These are phyloP conservation scores for Rhizoglyphus robini DNA, from an alignment of 1,140 invertebrate genomes.

Conservation along the genomic window DNA sequence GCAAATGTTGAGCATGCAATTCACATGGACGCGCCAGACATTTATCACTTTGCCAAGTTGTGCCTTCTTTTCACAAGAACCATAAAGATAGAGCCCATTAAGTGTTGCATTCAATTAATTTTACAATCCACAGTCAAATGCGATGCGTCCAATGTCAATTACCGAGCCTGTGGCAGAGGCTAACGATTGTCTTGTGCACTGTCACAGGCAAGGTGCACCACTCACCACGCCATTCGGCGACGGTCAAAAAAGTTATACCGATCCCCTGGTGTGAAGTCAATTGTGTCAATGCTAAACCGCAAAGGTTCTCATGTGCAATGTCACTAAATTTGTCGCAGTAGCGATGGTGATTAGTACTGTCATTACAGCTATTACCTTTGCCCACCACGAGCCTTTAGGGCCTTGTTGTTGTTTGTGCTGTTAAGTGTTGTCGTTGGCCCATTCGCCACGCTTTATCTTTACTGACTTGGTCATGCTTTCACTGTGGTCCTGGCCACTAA, in stretches of 20 bases:
- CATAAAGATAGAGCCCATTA: constrained; percentile 14
- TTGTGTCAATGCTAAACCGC: too few relatives aligned
- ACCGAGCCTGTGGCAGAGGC: not conserved
- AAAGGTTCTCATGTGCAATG: not conserved
- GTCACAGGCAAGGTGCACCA: too few relatives aligned
- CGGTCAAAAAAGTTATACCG: too few relatives aligned
- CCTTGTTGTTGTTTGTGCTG: too few relatives aligned
- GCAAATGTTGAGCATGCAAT: not conserved
- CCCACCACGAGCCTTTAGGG: not conserved
- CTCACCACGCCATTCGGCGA: too few relatives aligned
- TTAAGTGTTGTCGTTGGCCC: not conserved
- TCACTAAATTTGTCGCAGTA: constrained; percentile 12
- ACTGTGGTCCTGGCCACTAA: not conserved
- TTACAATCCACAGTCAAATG: constrained; percentile 1
- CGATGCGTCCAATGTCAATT: not conserved
- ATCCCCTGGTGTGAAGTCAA: too few relatives aligned
- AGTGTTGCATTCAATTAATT: constrained; percentile 8
- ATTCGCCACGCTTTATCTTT: not conserved
- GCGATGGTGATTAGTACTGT: not conserved
- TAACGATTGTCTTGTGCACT: too few relatives aligned
- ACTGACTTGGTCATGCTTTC: not conserved
- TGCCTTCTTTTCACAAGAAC: constrained; percentile 3
- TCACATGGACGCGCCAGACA: not conserved
- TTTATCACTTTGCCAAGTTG: not conserved
- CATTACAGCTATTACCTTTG: not conserved